A percentile compares a stretch with the other conserved stretches of the same genome.
Conservation (phyloP, 2,888 invertebrate species). For the Acrobasis repandana region DNA sequence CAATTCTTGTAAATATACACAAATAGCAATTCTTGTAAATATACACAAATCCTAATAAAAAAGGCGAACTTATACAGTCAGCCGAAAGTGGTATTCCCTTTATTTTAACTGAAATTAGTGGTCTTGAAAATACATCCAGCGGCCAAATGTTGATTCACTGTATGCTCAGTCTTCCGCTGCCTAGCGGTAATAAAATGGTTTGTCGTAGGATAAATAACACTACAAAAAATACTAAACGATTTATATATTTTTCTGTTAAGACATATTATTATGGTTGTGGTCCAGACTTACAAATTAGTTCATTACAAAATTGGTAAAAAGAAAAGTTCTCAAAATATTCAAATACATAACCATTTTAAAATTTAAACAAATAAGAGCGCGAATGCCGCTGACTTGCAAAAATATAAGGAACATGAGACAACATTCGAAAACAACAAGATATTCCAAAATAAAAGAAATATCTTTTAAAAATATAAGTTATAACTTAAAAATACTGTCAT, state of each 20-base stretch:
- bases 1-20: too few relatives aligned
- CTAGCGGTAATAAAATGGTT: neutral
- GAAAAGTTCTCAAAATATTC: constrained; percentile 40
- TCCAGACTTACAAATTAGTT: constrained; percentile 35
- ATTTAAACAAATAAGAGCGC: constrained; percentile 14
- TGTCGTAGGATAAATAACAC: neutral
- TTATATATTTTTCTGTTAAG: constrained; percentile 30
- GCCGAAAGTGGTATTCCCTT: too few relatives aligned
- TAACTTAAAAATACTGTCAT: constrained; percentile 9
- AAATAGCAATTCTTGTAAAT: too few relatives aligned
- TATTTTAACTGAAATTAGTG: too few relatives aligned
- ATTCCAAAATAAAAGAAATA: constrained; percentile 28
- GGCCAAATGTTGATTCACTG: too few relatives aligned
- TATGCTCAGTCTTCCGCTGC: too few relatives aligned
- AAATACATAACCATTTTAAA: constrained; percentile 30
- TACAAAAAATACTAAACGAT: constrained; percentile 24
- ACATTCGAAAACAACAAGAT: constrained; percentile 25
- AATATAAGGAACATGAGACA: constrained; percentile 14
- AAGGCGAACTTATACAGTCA: too few relatives aligned
- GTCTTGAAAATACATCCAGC: too few relatives aligned
- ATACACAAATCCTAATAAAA: too few relatives aligned
- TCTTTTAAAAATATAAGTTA: constrained; percentile 24
- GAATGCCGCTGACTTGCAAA: neutral
- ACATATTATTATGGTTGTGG: constrained; percentile 36
- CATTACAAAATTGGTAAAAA: constrained; percentile 24